Evolutionary conservation across 2,888 invertebrate species (phyloP).

Genomic region (Caenorhabditis wallacei): DNA sequence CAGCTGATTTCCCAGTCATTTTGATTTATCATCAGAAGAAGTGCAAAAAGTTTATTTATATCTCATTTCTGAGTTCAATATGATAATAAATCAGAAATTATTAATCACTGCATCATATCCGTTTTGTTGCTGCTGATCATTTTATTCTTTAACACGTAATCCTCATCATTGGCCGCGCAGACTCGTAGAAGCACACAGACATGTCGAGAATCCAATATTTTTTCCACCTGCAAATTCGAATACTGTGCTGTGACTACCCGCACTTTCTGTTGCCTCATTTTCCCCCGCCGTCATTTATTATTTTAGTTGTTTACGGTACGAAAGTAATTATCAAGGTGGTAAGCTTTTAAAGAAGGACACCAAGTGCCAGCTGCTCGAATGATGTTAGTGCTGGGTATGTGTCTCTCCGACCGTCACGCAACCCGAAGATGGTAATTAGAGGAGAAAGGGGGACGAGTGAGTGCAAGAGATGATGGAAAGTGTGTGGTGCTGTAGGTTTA

Average conservation of each 20-base stretch:
- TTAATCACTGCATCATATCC: constrained; percentile 45
- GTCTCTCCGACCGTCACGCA: constrained; percentile 54
- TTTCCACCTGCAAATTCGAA: constrained; percentile 67
- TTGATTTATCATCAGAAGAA: neutral
- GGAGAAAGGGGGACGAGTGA: constrained; percentile 29
- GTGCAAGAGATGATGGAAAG: constrained; percentile 46
- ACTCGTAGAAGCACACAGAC: constrained; percentile 67
- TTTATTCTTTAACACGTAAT: constrained; percentile 43
- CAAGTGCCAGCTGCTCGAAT: constrained; percentile 56
- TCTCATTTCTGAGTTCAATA: neutral
- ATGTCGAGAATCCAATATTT: constrained; percentile 67
- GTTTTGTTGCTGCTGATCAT: constrained; percentile 36
- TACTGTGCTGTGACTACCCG: constrained; percentile 22
- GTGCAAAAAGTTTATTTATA: neutral
- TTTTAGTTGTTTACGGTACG: constrained; percentile 50
- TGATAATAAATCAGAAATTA: constrained; percentile 20
- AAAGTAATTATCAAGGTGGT: constrained; percentile 55
- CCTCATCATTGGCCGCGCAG: constrained; percentile 53
- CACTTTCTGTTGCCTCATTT: neutral
- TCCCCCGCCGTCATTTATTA: constrained; percentile 14
- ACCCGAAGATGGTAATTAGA: constrained; percentile 61
- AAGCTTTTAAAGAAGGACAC: constrained; percentile 43
- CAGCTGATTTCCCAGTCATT: no score
- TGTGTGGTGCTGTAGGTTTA: constrained; percentile 28
- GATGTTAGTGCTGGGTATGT: constrained; percentile 30